A percentile compares a stretch with the other conserved stretches of the same genome.
phyloP scores from a whole-genome alignment of 2,888 invertebrate species.

The Oeneis ivallda region DNA sequence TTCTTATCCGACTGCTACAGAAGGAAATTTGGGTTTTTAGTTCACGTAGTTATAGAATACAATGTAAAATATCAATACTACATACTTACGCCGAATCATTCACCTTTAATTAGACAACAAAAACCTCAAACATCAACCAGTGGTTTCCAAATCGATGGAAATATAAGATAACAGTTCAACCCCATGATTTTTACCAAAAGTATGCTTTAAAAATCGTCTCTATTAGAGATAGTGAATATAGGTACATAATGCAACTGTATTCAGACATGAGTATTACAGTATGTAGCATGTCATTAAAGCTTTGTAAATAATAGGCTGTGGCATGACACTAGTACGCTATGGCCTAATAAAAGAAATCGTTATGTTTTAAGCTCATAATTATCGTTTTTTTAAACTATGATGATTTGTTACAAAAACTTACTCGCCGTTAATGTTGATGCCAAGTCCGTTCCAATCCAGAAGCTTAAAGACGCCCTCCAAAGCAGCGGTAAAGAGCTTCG shows the following conservation, averaged over 20 bases:
- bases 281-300: constrained; percentile 67
- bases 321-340: constrained; percentile 47
- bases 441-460: too few relatives aligned
- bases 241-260: background rate
- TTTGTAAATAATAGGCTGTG: constrained; percentile 63
- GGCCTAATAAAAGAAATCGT: constrained; percentile 40
- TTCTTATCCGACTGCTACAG: too few relatives aligned
- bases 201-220: background rate
- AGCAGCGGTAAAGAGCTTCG: too few relatives aligned
- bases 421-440: too few relatives aligned
- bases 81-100: too few relatives aligned
- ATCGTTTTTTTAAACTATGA: too few relatives aligned
- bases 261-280: constrained; percentile 56
- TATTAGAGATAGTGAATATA: background rate
- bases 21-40: too few relatives aligned
- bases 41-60: too few relatives aligned
- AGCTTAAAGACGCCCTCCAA: too few relatives aligned
- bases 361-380: constrained; percentile 16
- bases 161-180: constrained; percentile 54
- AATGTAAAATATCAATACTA: too few relatives aligned
- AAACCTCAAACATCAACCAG: constrained; percentile 41
- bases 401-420: too few relatives aligned
- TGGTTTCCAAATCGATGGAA: constrained; percentile 53
- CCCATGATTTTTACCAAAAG: constrained; percentile 39
- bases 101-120: constrained; percentile 3